These are phyloP conservation scores for Platysternon megacephalum DNA, from an alignment of 2,113 vertebrate genomes.

Conservation along the genomic window DNA sequence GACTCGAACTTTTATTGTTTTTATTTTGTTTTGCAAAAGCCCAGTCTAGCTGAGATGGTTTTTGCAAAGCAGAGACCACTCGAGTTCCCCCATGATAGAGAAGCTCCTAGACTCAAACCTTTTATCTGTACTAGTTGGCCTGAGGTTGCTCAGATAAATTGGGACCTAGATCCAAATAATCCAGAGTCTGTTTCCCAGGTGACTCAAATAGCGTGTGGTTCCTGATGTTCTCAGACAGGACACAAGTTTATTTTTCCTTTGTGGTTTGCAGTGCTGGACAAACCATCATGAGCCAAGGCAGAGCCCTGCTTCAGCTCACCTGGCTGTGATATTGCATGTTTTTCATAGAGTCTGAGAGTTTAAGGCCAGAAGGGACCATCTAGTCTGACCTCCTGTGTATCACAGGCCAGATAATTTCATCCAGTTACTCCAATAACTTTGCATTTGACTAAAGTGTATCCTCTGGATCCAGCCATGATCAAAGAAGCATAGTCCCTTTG, in stretches of 20 bases:
- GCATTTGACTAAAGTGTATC: not conserved
- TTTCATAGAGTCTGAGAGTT: too few species aligned
- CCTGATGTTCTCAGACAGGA: not conserved
- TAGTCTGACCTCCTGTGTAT: too few species aligned
- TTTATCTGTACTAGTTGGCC: not conserved
- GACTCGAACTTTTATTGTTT: not conserved
- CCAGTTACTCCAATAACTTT: too few species aligned
- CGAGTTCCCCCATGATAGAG: not conserved
- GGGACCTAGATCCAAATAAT: not conserved
- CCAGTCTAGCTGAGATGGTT: not conserved
- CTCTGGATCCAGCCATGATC: not conserved
- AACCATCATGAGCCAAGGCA: too few species aligned
- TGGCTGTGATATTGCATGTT: not conserved
- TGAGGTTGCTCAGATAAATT: not conserved
- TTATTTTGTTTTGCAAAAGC: not conserved
- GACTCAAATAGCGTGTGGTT: not conserved
- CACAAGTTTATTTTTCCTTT: fast-evolving
- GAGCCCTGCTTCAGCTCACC: not conserved
- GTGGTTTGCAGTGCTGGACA: too few species aligned
- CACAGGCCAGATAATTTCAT: too few species aligned
- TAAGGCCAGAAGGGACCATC: too few species aligned
- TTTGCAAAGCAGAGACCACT: not conserved
- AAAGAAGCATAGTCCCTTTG: not conserved
- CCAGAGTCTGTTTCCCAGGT: not conserved
- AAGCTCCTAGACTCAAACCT: not conserved